These are phyloP conservation scores for Graptemys geographica DNA, from an alignment of 2,797 vertebrate genomes.

Conservation along the genomic window DNA sequence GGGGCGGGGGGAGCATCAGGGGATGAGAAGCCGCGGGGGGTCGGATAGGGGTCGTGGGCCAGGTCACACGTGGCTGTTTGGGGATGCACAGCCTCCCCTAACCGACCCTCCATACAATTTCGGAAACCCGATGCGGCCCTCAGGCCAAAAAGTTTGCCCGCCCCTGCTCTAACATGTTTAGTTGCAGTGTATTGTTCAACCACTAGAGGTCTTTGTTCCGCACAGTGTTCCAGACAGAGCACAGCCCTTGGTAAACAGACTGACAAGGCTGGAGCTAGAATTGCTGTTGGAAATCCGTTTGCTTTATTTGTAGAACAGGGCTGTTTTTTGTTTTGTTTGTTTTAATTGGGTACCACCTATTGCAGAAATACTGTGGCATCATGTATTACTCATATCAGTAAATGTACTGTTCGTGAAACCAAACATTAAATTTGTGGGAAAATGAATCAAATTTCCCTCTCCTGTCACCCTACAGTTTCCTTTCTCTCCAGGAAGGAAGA, in stretches of 20 bases:
- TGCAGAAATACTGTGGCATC: not conserved
- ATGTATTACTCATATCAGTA: no score
- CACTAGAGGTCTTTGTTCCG: not conserved
- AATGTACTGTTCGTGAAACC: not conserved
- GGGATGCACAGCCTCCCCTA: no score
- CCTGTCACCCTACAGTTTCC: not conserved
- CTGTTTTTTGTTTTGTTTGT: not conserved
- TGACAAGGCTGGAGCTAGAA: not conserved
- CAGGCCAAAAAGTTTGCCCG: no score
- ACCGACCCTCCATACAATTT: no score
- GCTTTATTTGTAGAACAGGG: not conserved
- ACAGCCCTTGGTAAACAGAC: not conserved
- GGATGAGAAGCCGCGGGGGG: no score
- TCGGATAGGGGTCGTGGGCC: no score
- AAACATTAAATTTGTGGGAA: not conserved
- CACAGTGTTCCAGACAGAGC: not conserved
- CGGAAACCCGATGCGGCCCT: no score
- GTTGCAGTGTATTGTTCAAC: not conserved
- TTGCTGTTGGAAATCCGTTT: not conserved
- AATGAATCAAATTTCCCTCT: not conserved
- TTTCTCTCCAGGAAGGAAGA: fast-evolving
- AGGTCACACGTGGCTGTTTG: no score
- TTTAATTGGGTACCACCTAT: not conserved
- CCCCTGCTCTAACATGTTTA: not conserved
- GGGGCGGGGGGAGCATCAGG: no score